Conservation (phyloP, 2,113 vertebrate genomes). For the Epinephelus lanceolatus region DNA sequence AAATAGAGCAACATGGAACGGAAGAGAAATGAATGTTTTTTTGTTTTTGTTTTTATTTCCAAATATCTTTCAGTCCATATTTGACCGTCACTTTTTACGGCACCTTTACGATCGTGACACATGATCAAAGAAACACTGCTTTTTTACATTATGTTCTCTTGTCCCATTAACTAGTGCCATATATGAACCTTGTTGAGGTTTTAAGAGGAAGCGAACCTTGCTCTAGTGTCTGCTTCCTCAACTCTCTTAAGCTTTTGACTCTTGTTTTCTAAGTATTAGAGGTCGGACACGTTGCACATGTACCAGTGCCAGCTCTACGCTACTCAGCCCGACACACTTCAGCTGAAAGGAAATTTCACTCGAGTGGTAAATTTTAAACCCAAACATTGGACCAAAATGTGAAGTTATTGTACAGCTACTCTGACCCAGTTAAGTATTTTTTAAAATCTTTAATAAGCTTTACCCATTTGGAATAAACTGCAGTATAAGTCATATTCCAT, state of each 20-base stretch:
- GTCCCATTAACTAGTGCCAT: conserved; percentile 71
- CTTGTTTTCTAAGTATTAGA: conserved; percentile 44
- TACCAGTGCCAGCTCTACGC: conserved; percentile 52
- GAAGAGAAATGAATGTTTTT: conserved; percentile 57
- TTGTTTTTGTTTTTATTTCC: not conserved
- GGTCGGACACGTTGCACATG: conserved; percentile 52
- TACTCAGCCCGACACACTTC: conserved; percentile 32
- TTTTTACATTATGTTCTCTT: conserved; percentile 18
- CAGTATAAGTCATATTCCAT: conserved; percentile 74
- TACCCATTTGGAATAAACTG: conserved; percentile 75
- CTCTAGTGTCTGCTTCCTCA: conserved; percentile 33
- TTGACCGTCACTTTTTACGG: conserved; percentile 49
- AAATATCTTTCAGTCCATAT: conserved; percentile 56
- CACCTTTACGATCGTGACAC: conserved; percentile 61
- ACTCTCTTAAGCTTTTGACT: conserved; percentile 46
- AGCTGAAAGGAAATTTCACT: conserved; percentile 42
- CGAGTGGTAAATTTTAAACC: conserved; percentile 54
- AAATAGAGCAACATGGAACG: conserved; percentile 33
- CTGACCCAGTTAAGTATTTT: conserved; percentile 50
- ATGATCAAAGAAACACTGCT: conserved; percentile 58
- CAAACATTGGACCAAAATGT: conserved; percentile 81
- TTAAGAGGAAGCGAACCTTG: conserved; percentile 41
- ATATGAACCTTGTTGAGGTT: conserved; percentile 55
- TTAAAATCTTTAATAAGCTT: conserved; percentile 72
- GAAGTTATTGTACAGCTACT: conserved; percentile 75